A percentile compares a stretch with the other conserved stretches of the same genome.
Conservation (phyloP, 2,888 invertebrate genomes). For the Drosophila acutilabella region DNA sequence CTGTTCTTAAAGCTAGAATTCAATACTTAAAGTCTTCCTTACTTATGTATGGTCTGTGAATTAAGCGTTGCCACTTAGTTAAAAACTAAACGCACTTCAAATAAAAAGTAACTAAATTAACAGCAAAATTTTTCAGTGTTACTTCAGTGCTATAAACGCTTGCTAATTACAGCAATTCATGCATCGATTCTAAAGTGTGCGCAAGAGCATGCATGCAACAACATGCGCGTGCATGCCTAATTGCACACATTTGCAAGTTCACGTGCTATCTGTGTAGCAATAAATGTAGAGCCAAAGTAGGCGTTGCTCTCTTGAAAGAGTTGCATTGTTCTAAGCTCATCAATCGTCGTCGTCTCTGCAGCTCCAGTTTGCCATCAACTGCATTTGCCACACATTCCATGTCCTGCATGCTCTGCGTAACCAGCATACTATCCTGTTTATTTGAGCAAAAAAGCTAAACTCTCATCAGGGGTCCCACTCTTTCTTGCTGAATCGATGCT, state of each 20-base stretch:
- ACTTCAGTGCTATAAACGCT: too few species aligned
- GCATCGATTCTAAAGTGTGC: background rate
- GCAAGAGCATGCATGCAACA: background rate
- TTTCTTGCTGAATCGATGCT: background rate
- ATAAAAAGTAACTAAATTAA: too few species aligned
- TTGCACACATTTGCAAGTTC: conserved; percentile 5
- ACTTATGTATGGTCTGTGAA: too few species aligned
- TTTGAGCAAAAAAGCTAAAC: conserved; percentile 31
- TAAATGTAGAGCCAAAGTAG: conserved; percentile 53
- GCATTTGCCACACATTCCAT: conserved; percentile 4
- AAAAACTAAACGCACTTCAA: too few species aligned
- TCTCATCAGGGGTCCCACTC: conserved; percentile 46
- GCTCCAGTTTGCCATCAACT: conserved; percentile 22
- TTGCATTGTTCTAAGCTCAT: conserved; percentile 69
- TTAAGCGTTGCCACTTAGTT: too few species aligned
- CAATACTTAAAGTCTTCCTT: too few species aligned
- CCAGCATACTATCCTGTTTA: conserved; percentile 15
- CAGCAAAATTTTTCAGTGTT: too few species aligned
- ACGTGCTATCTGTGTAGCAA: conserved; percentile 22
- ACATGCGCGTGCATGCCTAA: background rate
- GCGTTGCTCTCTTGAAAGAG: conserved; percentile 34
- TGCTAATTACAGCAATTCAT: background rate
- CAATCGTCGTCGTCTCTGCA: conserved; percentile 68
- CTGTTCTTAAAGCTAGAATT: too few species aligned
- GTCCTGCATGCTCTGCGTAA: conserved; percentile 10